These are phyloP conservation scores for Andricus curvator DNA, from an alignment of 2,888 invertebrate species.

Conservation along the genomic window DNA sequence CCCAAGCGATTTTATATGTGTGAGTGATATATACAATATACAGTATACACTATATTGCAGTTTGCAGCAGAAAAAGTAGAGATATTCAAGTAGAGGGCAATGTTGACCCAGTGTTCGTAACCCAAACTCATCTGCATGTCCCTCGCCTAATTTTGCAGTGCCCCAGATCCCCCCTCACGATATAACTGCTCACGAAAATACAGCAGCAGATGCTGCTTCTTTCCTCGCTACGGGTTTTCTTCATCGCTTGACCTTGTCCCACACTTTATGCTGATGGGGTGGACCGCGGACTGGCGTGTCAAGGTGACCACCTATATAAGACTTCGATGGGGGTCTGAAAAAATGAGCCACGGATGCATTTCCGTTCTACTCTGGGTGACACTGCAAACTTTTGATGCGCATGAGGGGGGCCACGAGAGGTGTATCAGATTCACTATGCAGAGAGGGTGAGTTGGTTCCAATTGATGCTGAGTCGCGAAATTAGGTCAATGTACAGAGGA, in stretches of 20 bases:
- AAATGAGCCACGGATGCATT: conserved; percentile 55
- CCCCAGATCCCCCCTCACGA: not conserved
- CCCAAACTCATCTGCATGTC: conserved; percentile 38
- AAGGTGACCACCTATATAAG: conserved; percentile 54
- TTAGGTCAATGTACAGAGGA: not conserved
- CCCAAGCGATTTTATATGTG: conserved; percentile 11
- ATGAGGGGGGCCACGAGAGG: not conserved
- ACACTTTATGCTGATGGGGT: conserved; percentile 47
- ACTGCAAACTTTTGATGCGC: conserved; percentile 5
- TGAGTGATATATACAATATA: no score
- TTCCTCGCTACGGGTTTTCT: conserved; percentile 32
- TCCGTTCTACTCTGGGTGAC: not conserved
- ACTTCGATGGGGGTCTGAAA: conserved; percentile 56
- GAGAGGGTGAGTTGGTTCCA: not conserved
- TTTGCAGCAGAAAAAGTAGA: conserved; percentile 51
- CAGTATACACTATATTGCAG: no score
- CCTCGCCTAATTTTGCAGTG: conserved; percentile 30
- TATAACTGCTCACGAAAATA: conserved; percentile 22
- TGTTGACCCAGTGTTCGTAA: conserved; percentile 51
- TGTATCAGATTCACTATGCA: not conserved
- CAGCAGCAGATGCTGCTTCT: not conserved
- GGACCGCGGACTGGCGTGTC: conserved; percentile 52
- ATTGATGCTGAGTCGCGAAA: not conserved
- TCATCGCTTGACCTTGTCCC: conserved; percentile 59
- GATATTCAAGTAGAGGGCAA: conserved; percentile 48